These are phyloP conservation scores for Drosophila mercatorum DNA, from an alignment of 2,888 invertebrate genomes.

Conservation along the genomic window DNA sequence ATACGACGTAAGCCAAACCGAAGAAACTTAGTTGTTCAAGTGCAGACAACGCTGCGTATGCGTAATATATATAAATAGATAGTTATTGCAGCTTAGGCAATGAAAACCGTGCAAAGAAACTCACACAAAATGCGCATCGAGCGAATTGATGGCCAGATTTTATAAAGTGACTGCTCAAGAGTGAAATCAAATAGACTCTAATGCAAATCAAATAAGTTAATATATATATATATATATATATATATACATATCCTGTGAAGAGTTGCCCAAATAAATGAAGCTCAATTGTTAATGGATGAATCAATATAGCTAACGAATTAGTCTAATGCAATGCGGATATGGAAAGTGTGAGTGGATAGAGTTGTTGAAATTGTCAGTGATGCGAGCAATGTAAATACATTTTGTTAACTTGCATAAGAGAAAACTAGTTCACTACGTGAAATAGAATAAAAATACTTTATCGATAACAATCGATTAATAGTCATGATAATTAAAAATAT, in stretches of 20 bases:
- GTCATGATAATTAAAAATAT: background rate
- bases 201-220: background rate
- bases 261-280: background rate
- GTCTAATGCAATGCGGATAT: background rate
- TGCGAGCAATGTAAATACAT: background rate
- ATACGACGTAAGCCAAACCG: constrained; percentile 1
- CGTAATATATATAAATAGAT: constrained; percentile 16
- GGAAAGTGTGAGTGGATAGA: background rate
- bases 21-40: constrained; percentile 39
- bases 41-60: constrained; percentile 62
- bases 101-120: constrained; percentile 23
- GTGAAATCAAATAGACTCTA: constrained; percentile 3
- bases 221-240: background rate
- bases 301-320: background rate
- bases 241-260: too few species aligned
- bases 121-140: constrained; percentile 18
- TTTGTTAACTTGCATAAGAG: background rate
- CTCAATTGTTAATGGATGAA: background rate
- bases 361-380: background rate
- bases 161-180: constrained; percentile 20
- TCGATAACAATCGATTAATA: background rate
- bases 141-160: constrained; percentile 8
- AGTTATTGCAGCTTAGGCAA: constrained; percentile 36
- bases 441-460: background rate
- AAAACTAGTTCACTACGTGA: too few species aligned